Base-by-base conservation (phyloP, 2,888 invertebrate genomes). In the Chydorus sphaericus region DNA sequence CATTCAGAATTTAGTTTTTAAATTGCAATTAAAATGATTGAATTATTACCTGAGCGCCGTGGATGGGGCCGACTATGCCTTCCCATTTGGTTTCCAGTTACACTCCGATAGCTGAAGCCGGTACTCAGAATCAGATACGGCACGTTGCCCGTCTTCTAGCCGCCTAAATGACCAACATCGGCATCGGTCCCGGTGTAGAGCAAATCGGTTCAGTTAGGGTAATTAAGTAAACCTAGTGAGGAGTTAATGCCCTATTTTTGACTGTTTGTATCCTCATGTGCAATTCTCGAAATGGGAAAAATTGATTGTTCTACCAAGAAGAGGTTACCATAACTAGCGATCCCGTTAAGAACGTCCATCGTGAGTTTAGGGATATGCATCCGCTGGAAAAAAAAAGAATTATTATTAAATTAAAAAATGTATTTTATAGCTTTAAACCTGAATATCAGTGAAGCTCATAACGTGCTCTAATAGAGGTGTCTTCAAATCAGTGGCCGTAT, bases 41-140 rank as follows among this genome's bases (percentile, higher is more conserved):
- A n/a, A n/a, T n/a, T n/a, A n/a, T n/a, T n/a, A n/a, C n/a, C n/a
- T n/a, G 77, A 16, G 18, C n/a, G n/a, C n/a, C n/a, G n/a, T 75
- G 83, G 67, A 74, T 98, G 20, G 97, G 98, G 0, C 79, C 77
- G 37, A 76, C 75, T 48, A 85, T 91, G 77, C 93, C 97, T 0
- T 70, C 77, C 1, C 77, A 78, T 59, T 98, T 98, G 67, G 74
- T 81, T 58, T 75, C 78, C 7, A 80, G 83, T 5, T 98, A 94
- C 71, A 84, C 85, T 4, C 94, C 96, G 0, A 88, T 91, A 59
- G 83, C 88, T 1, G 86, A 87, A 53, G 82, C 89, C 18, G 91
- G 93, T 0, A 82, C 82, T 3, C 81, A 80, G 58, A 74, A 77
- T 1, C 90, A 90, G 67, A 80, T 85, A 59, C 78, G 78, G 63